A percentile compares a stretch with the other conserved stretches of the same genome.
These are phyloP conservation scores for Uloborus plumipes DNA, from an alignment of 2,888 invertebrate species.

Conservation along the genomic window DNA sequence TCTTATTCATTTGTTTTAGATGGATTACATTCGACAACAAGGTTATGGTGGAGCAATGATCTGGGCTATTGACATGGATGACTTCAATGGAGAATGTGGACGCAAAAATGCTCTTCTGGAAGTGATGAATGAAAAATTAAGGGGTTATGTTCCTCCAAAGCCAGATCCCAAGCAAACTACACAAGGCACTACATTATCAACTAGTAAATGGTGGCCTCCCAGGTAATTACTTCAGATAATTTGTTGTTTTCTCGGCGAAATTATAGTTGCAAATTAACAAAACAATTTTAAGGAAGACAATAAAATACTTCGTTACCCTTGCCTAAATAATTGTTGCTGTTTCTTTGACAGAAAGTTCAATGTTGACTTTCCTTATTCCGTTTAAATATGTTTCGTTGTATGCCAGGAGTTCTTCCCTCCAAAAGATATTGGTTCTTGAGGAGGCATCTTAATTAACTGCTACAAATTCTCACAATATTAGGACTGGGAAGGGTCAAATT, in stretches of 20 bases:
- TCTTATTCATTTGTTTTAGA: conserved; percentile 70
- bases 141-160: conserved; percentile 81
- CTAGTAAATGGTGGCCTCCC: conserved; percentile 80
- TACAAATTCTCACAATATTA: too few species aligned
- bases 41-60: conserved; percentile 91
- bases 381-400: background rate
- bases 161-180: conserved; percentile 79
- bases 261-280: background rate
- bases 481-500: too few species aligned
- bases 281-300: background rate
- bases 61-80: conserved; percentile 94
- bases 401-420: too few species aligned
- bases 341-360: conserved; percentile 66
- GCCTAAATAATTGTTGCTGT: background rate
- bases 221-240: conserved; percentile 14
- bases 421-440: too few species aligned
- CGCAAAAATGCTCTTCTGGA: conserved; percentile 82
- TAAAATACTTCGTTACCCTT: background rate
- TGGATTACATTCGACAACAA: conserved; percentile 87
- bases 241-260: background rate
- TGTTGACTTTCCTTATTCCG: conserved; percentile 65
- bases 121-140: conserved; percentile 81
- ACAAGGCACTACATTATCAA: conserved; percentile 65
- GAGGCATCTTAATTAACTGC: too few species aligned
- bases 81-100: conserved; percentile 87